Evolutionary conservation across 2,797 vertebrate genomes (phyloP).

Genomic region (Rhinichthys osculus): DNA sequence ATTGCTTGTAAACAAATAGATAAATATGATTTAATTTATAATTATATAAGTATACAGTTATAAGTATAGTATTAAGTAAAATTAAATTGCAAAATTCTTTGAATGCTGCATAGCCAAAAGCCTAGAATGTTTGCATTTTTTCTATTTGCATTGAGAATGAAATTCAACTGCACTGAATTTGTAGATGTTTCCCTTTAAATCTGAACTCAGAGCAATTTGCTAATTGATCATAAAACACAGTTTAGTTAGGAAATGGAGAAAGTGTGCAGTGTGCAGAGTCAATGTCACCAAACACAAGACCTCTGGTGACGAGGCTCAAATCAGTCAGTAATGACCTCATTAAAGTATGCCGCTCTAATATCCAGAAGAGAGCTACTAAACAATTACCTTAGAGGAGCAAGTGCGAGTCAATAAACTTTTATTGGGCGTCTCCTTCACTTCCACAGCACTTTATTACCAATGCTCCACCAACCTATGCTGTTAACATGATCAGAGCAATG

Average conservation of each 20-base stretch:
- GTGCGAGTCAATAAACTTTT: constrained; percentile 80
- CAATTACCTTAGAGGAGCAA: constrained; percentile 68
- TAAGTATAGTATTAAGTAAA: too few species aligned
- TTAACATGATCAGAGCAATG: not conserved
- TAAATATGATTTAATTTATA: too few species aligned
- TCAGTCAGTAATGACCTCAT: constrained; percentile 75
- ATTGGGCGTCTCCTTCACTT: constrained; percentile 73
- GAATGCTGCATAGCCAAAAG: too few species aligned
- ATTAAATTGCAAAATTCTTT: too few species aligned
- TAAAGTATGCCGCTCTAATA: constrained; percentile 75
- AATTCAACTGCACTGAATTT: not conserved
- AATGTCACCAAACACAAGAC: not conserved
- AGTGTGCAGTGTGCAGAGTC: not conserved
- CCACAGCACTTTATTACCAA: constrained; percentile 73
- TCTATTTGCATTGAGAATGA: not conserved
- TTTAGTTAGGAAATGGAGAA: not conserved
- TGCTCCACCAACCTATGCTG: constrained; percentile 30
- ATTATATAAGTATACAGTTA: too few species aligned
- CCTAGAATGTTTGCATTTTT: not conserved
- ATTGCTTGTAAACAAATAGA: not conserved
- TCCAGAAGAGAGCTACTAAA: constrained; percentile 75
- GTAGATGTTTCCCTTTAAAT: not conserved
- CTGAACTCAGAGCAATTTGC: not conserved
- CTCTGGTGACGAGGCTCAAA: not conserved
- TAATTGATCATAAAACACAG: constrained; percentile 19